These are phyloP conservation scores for Mareca strepera DNA, from an alignment of 2,797 vertebrate species.

Conservation along the genomic window DNA sequence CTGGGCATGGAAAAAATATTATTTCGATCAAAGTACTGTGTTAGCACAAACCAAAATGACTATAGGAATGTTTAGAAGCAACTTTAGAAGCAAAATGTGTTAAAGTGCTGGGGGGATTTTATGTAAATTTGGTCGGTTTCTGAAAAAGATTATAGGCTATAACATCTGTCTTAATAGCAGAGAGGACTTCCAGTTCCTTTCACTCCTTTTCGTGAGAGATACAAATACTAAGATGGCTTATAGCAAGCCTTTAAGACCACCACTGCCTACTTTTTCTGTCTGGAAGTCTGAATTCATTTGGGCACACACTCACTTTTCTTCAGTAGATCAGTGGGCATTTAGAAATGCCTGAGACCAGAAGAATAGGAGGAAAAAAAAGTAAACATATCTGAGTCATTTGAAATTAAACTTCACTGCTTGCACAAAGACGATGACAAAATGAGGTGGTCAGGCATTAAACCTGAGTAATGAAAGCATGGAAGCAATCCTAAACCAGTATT, in stretches of 20 bases:
- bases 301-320: background rate
- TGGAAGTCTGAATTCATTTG: background rate
- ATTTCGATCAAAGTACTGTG: background rate
- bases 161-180: background rate
- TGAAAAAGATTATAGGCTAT: background rate
- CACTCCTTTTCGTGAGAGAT: background rate
- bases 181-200: background rate
- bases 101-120: background rate
- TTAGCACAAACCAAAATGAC: background rate
- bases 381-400: background rate
- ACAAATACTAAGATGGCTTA: background rate
- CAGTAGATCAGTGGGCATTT: background rate
- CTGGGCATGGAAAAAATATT: background rate
- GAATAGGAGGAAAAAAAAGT: fast-evolving
- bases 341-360: background rate
- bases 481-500: background rate
- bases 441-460: background rate
- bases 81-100: background rate
- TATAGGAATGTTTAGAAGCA: background rate
- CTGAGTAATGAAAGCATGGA: constrained; percentile 12
- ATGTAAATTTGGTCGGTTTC: background rate
- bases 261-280: background rate
- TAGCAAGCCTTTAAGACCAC: background rate
- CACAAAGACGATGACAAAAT: background rate
- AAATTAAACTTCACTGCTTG: background rate